phyloP scores from a whole-genome alignment of 2,797 vertebrate species.

The Rhadinocentrus ornatus region DNA sequence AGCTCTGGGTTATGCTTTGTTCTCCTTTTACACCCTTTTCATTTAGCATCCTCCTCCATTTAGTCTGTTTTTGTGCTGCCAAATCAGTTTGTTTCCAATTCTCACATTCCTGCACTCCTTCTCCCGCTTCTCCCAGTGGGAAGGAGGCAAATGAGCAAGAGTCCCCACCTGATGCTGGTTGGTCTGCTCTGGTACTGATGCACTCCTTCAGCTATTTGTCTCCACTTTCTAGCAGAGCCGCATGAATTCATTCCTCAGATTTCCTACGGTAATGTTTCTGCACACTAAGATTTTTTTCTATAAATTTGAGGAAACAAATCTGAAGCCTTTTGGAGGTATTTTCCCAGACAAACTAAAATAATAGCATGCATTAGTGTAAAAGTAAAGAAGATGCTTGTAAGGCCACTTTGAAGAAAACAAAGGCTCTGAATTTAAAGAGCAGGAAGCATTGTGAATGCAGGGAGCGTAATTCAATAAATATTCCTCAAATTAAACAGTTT shows the following conservation, averaged over 20 bases:
- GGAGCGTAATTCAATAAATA: conserved; percentile 53
- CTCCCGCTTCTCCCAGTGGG: conserved; percentile 32
- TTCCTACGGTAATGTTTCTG: conserved; percentile 47
- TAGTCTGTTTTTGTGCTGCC: conserved; percentile 26
- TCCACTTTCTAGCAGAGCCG: conserved; percentile 45
- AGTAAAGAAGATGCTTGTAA: conserved; percentile 28
- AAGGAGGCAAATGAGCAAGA: conserved; percentile 34
- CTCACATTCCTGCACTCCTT: conserved; percentile 2
- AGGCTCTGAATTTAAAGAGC: conserved; percentile 35
- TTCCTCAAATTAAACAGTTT: conserved; percentile 46
- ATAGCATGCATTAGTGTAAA: conserved; percentile 42
- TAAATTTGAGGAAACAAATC: conserved; percentile 36
- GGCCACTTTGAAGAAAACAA: conserved; percentile 8
- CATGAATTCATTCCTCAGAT: conserved; percentile 36
- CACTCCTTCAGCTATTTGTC: conserved; percentile 41
- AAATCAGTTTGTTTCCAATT: conserved; percentile 38
- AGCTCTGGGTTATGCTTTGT: conserved; percentile 64
- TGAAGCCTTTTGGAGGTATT: conserved; percentile 8
- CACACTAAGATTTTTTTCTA: not conserved
- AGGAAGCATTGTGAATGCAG: conserved; percentile 33
- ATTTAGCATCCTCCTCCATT: conserved; percentile 36
- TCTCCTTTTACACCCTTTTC: conserved; percentile 45
- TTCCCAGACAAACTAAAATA: conserved; percentile 33
- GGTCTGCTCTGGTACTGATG: conserved; percentile 35
- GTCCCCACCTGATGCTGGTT: conserved; percentile 49